Evolutionary conservation across 1,140 invertebrate genomes (phyloP), one percentile per base, ranked within the genome.

Genomic region (Leptestheria dahalacensis): DNA sequence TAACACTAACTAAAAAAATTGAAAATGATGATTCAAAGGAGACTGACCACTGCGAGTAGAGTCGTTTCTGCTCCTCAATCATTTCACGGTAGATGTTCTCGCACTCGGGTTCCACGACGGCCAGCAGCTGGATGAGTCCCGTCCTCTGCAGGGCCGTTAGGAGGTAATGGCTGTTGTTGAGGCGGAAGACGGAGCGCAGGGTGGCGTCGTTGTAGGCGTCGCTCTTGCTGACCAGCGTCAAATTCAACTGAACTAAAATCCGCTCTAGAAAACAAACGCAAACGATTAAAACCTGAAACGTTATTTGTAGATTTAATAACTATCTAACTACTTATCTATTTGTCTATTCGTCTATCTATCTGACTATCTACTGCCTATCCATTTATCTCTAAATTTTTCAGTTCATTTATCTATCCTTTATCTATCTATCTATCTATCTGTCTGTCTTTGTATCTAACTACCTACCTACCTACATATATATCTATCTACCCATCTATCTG

Each of bases 81-180:
- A 92, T 84, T 65, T 88, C 86, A 46, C 56, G 25, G 62, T 79
- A 79, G 66, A 83, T 85, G 59, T 82, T 78, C 69, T 90, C 86
- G 65, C 91, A 90, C 47, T 86, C 84, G 2, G 86, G 84, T 69
- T 91, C 87, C 29, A 83, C 84, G 24, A 86, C 71, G 49, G 81
- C 74, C 23, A 92, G 79, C 24, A 92, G 71, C 60, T 89, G 86
- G 65, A 96, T 74, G 2, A 97, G 72, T 2, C 82, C 83, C 62
- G 86, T 90, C 62, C 86, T 79, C 65, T 89, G 83, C 23, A 95
- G 73, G 46, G 88, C 87, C 74, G 91, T 92, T 6, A 95, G 73
- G 59, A 97, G 84, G 67, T 97, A 94, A 72, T 94, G 85, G 61
- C 89, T 89, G 70, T 96, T 96, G 71, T 95, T 95, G 20, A 95